Evolutionary conservation across 2,888 invertebrate genomes (phyloP).

Genomic region (Rutpela maculata): DNA sequence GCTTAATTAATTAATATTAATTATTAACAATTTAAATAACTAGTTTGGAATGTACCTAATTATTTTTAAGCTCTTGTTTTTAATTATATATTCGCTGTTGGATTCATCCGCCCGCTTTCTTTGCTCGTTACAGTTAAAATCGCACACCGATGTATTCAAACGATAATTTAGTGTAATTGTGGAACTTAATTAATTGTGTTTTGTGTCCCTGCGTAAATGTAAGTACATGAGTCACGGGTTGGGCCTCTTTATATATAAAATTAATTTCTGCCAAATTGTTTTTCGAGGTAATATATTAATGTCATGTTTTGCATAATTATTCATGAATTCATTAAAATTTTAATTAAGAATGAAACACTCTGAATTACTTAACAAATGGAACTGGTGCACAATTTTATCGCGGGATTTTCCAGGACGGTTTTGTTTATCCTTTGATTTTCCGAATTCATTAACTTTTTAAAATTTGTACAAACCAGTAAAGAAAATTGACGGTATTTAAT

Average conservation of each 20-base stretch:
- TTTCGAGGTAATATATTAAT: constrained; percentile 40
- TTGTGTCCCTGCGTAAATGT: constrained; percentile 22
- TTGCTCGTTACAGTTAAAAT: too few species aligned
- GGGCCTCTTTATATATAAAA: constrained; percentile 33
- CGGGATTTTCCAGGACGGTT: background rate
- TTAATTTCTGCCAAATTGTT: constrained; percentile 40
- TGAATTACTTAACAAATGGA: constrained; percentile 18
- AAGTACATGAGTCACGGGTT: background rate
- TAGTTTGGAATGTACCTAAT: too few species aligned
- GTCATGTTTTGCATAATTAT: constrained; percentile 39
- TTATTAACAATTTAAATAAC: too few species aligned
- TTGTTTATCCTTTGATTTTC: constrained; percentile 15
- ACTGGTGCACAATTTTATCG: constrained; percentile 11
- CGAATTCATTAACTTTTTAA: background rate
- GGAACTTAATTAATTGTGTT: constrained; percentile 30
- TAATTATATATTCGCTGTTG: too few species aligned
- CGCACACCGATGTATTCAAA: background rate
- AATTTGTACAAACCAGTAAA: background rate
- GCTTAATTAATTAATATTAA: too few species aligned
- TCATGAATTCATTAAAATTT: constrained; percentile 42
- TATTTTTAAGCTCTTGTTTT: too few species aligned
- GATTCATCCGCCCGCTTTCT: too few species aligned
- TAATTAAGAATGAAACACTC: constrained; percentile 37
- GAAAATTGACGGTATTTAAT: background rate
- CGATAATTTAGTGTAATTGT: constrained; percentile 9